phyloP scores from a whole-genome alignment of 2,113 vertebrate species.

The Bujurquina vittata region DNA sequence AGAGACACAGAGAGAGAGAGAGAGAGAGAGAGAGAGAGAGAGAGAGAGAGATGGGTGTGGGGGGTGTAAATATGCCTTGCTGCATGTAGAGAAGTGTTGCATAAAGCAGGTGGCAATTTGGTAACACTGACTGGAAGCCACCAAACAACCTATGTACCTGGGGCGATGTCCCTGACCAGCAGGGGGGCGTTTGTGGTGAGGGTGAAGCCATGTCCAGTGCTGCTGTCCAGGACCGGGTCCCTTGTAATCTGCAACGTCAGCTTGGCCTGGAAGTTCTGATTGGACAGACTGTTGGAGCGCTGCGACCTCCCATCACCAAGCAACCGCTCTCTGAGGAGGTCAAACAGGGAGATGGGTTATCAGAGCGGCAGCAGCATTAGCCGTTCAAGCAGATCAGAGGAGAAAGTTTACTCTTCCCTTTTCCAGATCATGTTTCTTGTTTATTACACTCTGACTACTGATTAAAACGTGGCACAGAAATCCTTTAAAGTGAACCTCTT shows the following conservation, averaged over 20 bases:
- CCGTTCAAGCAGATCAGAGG: background rate
- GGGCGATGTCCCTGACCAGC: conserved; percentile 87
- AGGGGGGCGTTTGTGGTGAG: conserved; percentile 87
- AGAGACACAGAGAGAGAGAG: background rate
- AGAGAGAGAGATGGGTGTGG: background rate
- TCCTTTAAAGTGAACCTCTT: background rate
- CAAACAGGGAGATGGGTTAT: conserved; percentile 45
- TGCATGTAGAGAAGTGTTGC: conserved; percentile 23
- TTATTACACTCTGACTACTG: background rate
- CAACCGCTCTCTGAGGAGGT: conserved; percentile 81
- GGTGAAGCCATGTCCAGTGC: conserved; percentile 87
- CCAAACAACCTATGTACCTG: conserved; percentile 79
- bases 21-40: background rate
- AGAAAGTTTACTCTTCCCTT: background rate
- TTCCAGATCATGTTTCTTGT: background rate
- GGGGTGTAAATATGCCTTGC: conserved; percentile 32
- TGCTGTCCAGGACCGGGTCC: conserved; percentile 86
- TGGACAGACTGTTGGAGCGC: conserved; percentile 76
- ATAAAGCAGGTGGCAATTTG: conserved; percentile 59
- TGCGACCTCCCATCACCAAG: conserved; percentile 79
- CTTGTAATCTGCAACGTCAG: conserved; percentile 87
- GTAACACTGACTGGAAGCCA: background rate
- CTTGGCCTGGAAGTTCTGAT: conserved; percentile 81
- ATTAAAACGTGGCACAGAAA: background rate
- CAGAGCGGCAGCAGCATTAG: background rate